phyloP scores from a whole-genome alignment of 2,888 invertebrate genomes.

The Sinelater perroti region DNA sequence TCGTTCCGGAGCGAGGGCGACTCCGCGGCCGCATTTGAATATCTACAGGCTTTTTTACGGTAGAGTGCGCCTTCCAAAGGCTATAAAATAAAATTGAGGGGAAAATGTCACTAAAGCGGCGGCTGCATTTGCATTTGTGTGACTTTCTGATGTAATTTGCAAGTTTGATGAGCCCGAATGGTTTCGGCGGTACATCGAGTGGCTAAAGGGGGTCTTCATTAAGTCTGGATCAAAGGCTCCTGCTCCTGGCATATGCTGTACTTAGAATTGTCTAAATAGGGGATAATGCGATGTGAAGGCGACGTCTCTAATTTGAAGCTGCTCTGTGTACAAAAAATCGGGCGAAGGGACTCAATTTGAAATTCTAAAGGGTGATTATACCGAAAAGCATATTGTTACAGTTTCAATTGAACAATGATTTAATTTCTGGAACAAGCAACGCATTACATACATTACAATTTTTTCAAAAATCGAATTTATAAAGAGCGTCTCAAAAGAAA shows the following conservation, averaged over 20 bases:
- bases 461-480: too few relatives aligned
- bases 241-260: constrained; percentile 30
- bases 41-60: constrained; percentile 43
- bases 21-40: constrained; percentile 42
- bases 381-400: too few relatives aligned
- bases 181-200: constrained; percentile 33
- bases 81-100: constrained; percentile 45
- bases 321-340: constrained; percentile 6
- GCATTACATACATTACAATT: too few relatives aligned
- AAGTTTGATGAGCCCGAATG: constrained; percentile 41
- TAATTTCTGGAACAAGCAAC: too few relatives aligned
- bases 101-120: constrained; percentile 41
- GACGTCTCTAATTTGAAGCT: constrained; percentile 4
- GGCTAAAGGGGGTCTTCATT: constrained; percentile 42
- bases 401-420: too few relatives aligned
- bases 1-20: constrained; percentile 34
- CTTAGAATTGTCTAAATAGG: constrained; percentile 32
- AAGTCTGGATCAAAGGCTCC: constrained; percentile 40
- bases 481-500: too few relatives aligned
- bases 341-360: too few relatives aligned
- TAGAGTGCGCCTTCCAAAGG: constrained; percentile 40
- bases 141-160: constrained; percentile 43
- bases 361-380: too few relatives aligned
- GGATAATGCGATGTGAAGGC: constrained; percentile 31
- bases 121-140: constrained; percentile 41